Conservation (phyloP, 2,888 invertebrate species). For the Terebella lapidaria region DNA sequence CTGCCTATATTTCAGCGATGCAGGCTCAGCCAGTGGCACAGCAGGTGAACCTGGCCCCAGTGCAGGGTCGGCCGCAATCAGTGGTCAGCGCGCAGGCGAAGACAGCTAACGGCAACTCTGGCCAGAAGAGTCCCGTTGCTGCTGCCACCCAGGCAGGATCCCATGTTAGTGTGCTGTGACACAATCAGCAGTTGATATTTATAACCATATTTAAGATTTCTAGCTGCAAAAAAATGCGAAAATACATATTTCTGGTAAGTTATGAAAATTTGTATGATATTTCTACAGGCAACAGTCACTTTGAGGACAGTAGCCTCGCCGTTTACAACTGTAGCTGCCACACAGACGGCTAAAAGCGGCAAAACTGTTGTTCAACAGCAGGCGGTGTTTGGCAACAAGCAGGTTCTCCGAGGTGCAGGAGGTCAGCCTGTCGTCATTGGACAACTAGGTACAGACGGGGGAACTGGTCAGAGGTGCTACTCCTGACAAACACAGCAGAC, state of each 20-base stretch:
- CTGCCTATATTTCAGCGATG: background rate
- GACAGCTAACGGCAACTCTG: too few species aligned
- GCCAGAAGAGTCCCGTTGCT: background rate
- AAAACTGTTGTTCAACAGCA: background rate
- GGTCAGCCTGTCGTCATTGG: conserved; percentile 6
- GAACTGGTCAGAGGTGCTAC: too few species aligned
- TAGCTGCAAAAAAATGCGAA: too few species aligned
- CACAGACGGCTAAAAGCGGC: background rate
- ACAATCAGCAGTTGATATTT: too few species aligned
- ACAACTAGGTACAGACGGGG: conserved; percentile 5
- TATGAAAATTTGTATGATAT: background rate
- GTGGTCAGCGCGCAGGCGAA: too few species aligned
- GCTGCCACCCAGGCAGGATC: background rate
- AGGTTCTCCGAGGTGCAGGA: background rate
- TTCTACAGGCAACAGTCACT: background rate
- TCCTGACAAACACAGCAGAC: too few species aligned
- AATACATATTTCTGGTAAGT: background rate
- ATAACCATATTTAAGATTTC: too few species aligned
- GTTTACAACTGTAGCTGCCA: background rate
- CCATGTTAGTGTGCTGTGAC: background rate
- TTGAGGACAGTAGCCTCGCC: background rate
- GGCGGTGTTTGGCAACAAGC: background rate
- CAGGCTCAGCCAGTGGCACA: background rate
- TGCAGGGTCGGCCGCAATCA: background rate
- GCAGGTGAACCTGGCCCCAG: background rate